phyloP scores from a whole-genome alignment of 2,113 vertebrate species.

The Rhizomys pruinosus region DNA sequence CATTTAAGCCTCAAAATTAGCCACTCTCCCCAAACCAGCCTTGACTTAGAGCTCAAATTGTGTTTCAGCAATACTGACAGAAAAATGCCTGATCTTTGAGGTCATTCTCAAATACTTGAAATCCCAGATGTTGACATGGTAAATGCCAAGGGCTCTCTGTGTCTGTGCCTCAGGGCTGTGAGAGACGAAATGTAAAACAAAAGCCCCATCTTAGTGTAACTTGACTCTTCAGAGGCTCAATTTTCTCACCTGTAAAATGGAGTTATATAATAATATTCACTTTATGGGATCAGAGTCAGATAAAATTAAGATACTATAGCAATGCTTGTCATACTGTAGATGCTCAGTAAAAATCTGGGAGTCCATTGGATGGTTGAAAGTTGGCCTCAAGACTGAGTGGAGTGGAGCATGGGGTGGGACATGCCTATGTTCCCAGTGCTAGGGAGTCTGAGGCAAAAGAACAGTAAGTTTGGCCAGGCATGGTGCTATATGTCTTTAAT shows the following conservation, averaged over 20 bases:
- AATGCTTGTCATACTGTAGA: not conserved
- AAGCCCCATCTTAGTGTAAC: not conserved
- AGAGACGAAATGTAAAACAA: not conserved
- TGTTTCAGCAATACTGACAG: slow-evolving; percentile 14
- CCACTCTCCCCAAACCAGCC: not conserved
- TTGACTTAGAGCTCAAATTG: slow-evolving; percentile 27
- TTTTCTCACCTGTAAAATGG: slow-evolving; percentile 3
- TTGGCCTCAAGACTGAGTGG: not conserved
- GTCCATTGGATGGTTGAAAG: not conserved
- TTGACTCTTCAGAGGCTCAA: not conserved
- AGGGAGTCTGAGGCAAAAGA: not conserved
- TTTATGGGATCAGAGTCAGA: not conserved
- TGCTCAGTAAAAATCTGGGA: not conserved
- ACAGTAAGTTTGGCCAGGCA: not conserved
- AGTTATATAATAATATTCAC: not conserved
- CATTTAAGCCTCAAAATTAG: not conserved
- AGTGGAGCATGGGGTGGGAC: too few species aligned
- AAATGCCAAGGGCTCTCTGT: not conserved
- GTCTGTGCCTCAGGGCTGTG: not conserved
- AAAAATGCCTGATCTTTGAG: not conserved
- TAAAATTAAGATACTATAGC: not conserved
- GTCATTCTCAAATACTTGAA: slow-evolving; percentile 36
- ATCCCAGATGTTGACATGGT: slow-evolving; percentile 8
- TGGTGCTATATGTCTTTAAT: too few species aligned
- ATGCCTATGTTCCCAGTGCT: not conserved